Base-by-base conservation (phyloP, 1,140 invertebrate species). In the Nasonia vitripennis region DNA sequence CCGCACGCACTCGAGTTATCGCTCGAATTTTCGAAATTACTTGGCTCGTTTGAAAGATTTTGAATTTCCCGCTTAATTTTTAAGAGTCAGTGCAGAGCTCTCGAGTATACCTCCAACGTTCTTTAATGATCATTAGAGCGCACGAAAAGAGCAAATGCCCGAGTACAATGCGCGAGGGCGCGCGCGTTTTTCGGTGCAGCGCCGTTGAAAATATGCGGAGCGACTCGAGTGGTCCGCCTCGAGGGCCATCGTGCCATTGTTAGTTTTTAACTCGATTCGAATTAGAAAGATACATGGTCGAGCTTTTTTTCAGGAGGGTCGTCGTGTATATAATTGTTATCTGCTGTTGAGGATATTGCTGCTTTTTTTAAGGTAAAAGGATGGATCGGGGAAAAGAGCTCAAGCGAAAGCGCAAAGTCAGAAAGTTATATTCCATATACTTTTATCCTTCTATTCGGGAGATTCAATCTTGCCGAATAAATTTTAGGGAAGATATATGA, bases 111-210 rank as follows among this genome's bases (percentile, higher is more conserved):
- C 71, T 73, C 11, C 70, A 41, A 27, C 12, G 62, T 81, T 84
- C 27, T 78, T 88, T 88, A 87, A 87, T 83, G 87, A 88, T 87
- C 87, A 85, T 88, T 85, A 87, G 71, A 51, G 74, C 78, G 68
- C 81, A n/a, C 55, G 55, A 83, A 81, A 34, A 88, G 85, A 85
- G 78, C 31, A 48, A 81, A 73, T 17, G 17, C n/a, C 68, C 34
- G 11, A 73, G 68, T 81, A 73, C 80, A 81, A 81, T 81, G n/a
- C 20, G 20, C 20, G 55, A n/a, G 20, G 17, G 55, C 14, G 55
- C 6, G 4, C 17, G 71, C 17, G 71, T n/a, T 23, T 71, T 81
- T 81, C 45, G 45, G 34, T 9, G 2, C 31, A 51, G 9, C 48
- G 4, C 51, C 51, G 17, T 14, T 55, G 55, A 31, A 71, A 71